Percentiles rank a stretch among this genome's conserved stretches.
These are phyloP conservation scores for Belonocnema kinseyi DNA, from an alignment of 1,140 invertebrate genomes.

Conservation along the genomic window DNA sequence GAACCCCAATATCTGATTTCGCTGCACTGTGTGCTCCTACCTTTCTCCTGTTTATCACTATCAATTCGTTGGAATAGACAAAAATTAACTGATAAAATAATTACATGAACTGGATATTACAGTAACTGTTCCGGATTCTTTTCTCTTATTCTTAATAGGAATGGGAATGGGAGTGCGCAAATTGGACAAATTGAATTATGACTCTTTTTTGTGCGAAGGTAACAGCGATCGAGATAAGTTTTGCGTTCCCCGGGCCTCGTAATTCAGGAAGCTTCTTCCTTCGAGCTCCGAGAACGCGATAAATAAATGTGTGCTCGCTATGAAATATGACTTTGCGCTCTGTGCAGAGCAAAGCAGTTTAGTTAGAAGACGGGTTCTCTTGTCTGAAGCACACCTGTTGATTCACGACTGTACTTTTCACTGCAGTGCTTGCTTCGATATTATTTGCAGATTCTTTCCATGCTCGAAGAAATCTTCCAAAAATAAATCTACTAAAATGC, in stretches of 20 bases:
- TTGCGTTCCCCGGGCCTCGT: slow-evolving; percentile 15
- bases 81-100: no score
- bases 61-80: no score
- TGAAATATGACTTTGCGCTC: slow-evolving; percentile 11
- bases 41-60: no score
- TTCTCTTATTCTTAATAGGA: no score
- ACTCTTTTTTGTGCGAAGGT: neutral
- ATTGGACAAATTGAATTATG: slow-evolving; percentile 28
- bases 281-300: slow-evolving; percentile 23
- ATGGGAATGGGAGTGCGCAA: neutral
- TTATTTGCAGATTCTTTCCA: slow-evolving; percentile 22
- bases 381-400: slow-evolving; percentile 22
- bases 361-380: neutral
- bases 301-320: slow-evolving; percentile 23
- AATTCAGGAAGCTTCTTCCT: slow-evolving; percentile 29
- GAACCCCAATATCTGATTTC: no score
- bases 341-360: neutral
- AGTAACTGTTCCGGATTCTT: no score
- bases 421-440: neutral
- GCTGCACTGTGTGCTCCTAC: no score
- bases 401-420: slow-evolving; percentile 16
- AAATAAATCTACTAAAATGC: no score
- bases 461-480: neutral
- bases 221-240: slow-evolving; percentile 26
- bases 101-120: no score